These are phyloP conservation scores for Mastigias papua DNA, from an alignment of 30 jellyfish, hydroid and myxozoan species.

Conservation along the genomic window DNA sequence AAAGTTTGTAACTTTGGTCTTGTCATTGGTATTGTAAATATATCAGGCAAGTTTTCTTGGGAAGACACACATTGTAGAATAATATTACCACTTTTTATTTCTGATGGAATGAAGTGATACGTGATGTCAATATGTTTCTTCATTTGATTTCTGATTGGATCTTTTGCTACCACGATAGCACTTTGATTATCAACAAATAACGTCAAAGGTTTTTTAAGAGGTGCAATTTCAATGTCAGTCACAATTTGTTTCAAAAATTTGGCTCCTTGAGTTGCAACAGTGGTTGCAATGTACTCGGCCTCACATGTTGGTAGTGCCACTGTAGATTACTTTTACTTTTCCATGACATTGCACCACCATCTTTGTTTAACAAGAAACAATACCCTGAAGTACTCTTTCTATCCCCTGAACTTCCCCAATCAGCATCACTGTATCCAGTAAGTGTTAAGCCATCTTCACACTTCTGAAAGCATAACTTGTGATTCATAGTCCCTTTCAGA, in stretches of 20 bases:
- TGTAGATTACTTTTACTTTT: background rate
- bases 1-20: too few relatives aligned
- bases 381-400: constrained; percentile 62
- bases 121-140: constrained; percentile 50
- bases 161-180: constrained; percentile 26
- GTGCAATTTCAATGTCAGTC: background rate
- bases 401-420: constrained; percentile 71
- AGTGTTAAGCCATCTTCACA: constrained; percentile 3
- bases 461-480: constrained; percentile 28
- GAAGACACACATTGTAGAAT: constrained; percentile 20
- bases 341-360: constrained; percentile 24
- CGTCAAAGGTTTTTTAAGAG: background rate
- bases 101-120: constrained; percentile 34
- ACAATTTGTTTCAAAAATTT: background rate
- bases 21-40: constrained; percentile 57
- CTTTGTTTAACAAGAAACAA: constrained; percentile 1
- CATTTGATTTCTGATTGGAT: constrained; percentile 30
- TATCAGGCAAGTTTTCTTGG: constrained; percentile 41
- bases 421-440: constrained; percentile 67
- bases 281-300: constrained; percentile 24
- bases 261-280: constrained; percentile 27
- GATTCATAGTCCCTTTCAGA: constrained; percentile 35
- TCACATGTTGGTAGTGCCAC: constrained; percentile 45
- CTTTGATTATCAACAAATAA: constrained; percentile 39
- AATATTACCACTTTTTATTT: constrained; percentile 20